Base-by-base conservation (phyloP, 1,140 invertebrate species). In the Eciton burchellii region DNA sequence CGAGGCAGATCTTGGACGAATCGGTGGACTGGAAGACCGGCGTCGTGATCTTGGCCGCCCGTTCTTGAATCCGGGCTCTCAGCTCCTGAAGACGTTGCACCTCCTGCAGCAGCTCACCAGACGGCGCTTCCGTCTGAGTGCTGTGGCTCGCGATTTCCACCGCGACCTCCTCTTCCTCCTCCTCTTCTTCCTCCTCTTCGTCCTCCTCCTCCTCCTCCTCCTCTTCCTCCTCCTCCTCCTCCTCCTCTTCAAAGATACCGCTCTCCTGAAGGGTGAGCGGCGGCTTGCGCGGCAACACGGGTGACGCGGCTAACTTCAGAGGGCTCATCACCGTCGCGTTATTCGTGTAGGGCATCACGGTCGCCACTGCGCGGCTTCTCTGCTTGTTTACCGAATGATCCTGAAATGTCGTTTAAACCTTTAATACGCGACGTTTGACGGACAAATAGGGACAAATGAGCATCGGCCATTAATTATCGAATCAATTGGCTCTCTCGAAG, bases 201-300 rank as follows among this genome's bases (percentile, higher is more conserved):
- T 81, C 52, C 8, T 84, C 85, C 8, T 93, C 92, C 74, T 85
- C 86, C 21, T 83, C 86, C 1, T 91, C 91, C 0, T 91, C 89
- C 5, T 63, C 74, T 16, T 81, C 52, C 8, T 84, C 85, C 8
- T 93, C 92, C 74, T 85, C 86, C 21, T 83, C 86, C 1, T 91
- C 91, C 0, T 91, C 89, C 5, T 89, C 91, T 6, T 94, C 94
- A 82, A 95, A 95, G 65, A 95, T 95, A 11, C 94, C 94, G 79
- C 94, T 95, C 84, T 95, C 94, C 88, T 95, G 94, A 4, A 95
- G 83, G 3, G 92, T 93, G 16, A 93, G 77, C 6, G 92, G 89
- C 0, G 89, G 85, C 56, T 93, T 93, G 21, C 90, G 89, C 1
- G 89, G 88, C 19, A 66, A 49, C 63, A 88, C 83, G 16, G 89